phyloP scores from a whole-genome alignment of 2,797 vertebrate species.

The Acanthiza pusilla region DNA sequence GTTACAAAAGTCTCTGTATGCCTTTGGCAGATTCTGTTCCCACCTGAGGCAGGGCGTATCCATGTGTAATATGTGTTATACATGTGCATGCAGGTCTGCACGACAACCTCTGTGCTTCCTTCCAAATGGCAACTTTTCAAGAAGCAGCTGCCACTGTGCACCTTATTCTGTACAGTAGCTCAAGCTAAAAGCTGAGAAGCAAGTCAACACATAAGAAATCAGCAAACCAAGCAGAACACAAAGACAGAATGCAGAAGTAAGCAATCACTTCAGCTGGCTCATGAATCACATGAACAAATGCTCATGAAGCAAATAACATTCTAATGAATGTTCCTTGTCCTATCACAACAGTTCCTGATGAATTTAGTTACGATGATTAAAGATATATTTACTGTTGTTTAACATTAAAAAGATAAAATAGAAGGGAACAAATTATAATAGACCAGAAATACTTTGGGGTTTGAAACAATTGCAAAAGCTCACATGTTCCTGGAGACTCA shows the following conservation, averaged over 20 bases:
- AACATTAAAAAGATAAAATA: neutral
- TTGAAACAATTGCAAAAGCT: slow-evolving; percentile 19
- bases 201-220: neutral
- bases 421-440: neutral
- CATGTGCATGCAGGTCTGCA: neutral
- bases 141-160: neutral
- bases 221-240: neutral
- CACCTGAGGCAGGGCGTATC: neutral
- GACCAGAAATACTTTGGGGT: neutral
- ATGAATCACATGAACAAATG: neutral
- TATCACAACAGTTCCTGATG: neutral
- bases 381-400: neutral
- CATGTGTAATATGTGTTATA: neutral
- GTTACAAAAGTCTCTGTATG: neutral
- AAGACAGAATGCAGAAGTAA: neutral
- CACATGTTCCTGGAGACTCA: neutral
- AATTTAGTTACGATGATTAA: neutral
- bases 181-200: neutral
- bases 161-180: neutral
- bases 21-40: neutral
- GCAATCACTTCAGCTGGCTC: neutral
- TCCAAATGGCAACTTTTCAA: slow-evolving; percentile 5
- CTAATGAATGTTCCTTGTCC: neutral
- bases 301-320: neutral
- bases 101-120: neutral